Base-by-base conservation (phyloP, 2,888 invertebrate genomes). In the Mythimna loreyi region DNA sequence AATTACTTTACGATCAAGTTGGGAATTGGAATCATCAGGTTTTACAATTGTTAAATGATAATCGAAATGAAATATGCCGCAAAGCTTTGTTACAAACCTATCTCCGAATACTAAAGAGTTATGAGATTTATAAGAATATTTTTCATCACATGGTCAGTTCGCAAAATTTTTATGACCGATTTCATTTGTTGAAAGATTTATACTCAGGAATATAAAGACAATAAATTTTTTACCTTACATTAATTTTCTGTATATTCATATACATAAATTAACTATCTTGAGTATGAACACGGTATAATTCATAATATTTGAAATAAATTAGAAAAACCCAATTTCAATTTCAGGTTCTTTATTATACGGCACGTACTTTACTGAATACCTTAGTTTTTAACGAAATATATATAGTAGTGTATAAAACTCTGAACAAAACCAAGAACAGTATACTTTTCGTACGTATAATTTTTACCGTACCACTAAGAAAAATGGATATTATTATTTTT, bases 321-420 rank as follows among this genome's bases (percentile, higher is more conserved):
- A 28, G 2, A 28, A 30, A 7, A 30, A 7, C 8, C 7, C 8
- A 1, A 30, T 30, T 7, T 56, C 8, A 28, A 28, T 62, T 55
- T 62, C 62, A 58, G 45, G 25, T 64, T 47, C 23, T 64, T 7
- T 64, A 47, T 45, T 59, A 23, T 16, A 59, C 59, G 16, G 16
- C 45, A 7, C 23, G 59, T 33, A 47, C 13, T 11, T n/a, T 64
- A 16, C n/a, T 59, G 4, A 9, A 56, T 30, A 21, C 56, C 7
- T 55, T 62, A 43, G 2, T 56, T 3, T 11, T 21, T 56, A 4
- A 13, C 21, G 16, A 28, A 6, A 7, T 25, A 6, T 40, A 16
- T 9, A 53, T 53, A 28, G 21, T 21, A 7, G 1, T 21, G 21
- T 56, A 2, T 40, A n/a, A 45, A 62, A 36, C 36, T 11, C 28